Base-by-base conservation (phyloP, 2,888 invertebrate species). In the Xanthia togata region DNA sequence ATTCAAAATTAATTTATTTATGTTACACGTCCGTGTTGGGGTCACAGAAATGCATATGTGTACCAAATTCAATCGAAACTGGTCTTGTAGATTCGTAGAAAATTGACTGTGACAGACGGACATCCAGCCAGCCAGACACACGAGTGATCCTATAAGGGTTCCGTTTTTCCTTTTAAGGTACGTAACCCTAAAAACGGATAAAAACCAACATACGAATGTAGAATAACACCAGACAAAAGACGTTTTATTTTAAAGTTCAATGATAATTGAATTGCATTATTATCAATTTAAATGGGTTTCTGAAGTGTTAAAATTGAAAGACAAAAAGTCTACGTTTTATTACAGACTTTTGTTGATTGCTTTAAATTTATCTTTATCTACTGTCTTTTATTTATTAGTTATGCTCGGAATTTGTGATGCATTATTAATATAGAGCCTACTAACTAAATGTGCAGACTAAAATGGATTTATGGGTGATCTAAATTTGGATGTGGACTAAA, bases 231-330 rank as follows among this genome's bases (percentile, higher is more conserved):
- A 79, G 44, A 74, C 72, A 75, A 85, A 80, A 80, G 70, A 41
- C 53, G 65, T 70, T 74, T 64, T 70, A 69, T 71, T 71, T 73
- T 23, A 76, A 85, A 84, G 81, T 83, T 85, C 86, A 86, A 79
- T 83, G 86, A 75, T 81, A 81, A 85, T 83, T 78, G 53, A 81
- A 86, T 75, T 74, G 73, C 73, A 69, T 57, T 81, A 68, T 86
- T 72, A 81, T 81, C 84, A 83, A 85, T 83, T 74, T 74, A 76
- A 83, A 83, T 83, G 65, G 71, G 3, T n/a, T 50, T 70, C 31
- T 26, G 47, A 83, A 85, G 83, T 86, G 86, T 86, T 83, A 65
- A 78, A 86, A 74, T 76, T 78, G 5, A 69, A 60, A 62, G 5
- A 62, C 47, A 85, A 85, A 83, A 85, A 81, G 17, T 38, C 12